Evolutionary conservation across 2,888 invertebrate genomes (phyloP).

Genomic region (Stenotaenia linearis): DNA sequence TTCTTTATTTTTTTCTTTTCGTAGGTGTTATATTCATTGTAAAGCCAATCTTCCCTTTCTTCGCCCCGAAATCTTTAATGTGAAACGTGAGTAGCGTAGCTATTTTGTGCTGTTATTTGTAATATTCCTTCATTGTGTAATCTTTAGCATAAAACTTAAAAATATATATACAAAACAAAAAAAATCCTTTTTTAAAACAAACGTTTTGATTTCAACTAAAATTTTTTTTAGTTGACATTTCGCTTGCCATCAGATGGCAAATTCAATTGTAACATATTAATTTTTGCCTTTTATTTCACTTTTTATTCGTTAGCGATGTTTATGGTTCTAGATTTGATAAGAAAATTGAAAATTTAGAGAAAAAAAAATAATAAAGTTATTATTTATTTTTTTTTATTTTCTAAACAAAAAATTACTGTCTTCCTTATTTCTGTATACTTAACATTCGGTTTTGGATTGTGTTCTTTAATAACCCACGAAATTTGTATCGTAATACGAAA

Average conservation of each 20-base stretch:
- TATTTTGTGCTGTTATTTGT: slow-evolving; percentile 3
- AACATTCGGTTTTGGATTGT: neutral
- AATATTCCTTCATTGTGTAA: neutral
- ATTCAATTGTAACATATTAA: too few species aligned
- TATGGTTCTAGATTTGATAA: slow-evolving; percentile 9
- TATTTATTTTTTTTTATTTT: neutral
- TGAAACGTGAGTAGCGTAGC: neutral
- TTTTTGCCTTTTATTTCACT: neutral
- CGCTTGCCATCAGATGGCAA: too few species aligned
- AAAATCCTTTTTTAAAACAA: neutral
- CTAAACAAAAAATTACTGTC: too few species aligned
- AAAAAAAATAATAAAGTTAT: neutral
- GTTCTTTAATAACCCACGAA: neutral
- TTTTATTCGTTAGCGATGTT: neutral
- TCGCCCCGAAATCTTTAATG: neutral
- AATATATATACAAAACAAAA: neutral
- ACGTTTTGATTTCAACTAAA: neutral
- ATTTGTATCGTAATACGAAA: neutral
- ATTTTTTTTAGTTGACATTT: neutral
- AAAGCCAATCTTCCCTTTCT: neutral
- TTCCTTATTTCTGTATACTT: neutral
- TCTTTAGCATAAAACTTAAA: neutral
- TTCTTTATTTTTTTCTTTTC: neutral
- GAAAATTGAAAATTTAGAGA: neutral
- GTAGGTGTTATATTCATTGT: neutral